A percentile compares a stretch with the other conserved stretches of the same genome.
phyloP scores from a whole-genome alignment of 2,888 invertebrate species.

The Macrostomum cliftonense region DNA sequence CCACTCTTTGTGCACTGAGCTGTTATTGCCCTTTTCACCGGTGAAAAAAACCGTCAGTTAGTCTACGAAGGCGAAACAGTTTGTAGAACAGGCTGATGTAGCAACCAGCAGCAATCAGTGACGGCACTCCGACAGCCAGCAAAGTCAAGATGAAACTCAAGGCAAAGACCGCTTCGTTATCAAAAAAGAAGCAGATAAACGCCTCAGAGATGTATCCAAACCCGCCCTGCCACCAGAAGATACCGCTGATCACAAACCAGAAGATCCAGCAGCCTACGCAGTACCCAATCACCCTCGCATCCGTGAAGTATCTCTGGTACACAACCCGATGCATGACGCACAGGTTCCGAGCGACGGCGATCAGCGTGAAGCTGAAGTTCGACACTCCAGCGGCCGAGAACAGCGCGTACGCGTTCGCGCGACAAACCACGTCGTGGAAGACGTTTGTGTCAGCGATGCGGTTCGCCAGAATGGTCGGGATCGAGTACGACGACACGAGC shows the following conservation, averaged over 20 bases:
- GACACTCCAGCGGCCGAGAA: conserved; percentile 3
- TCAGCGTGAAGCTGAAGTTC: neutral
- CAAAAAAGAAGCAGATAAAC: conserved; percentile 7
- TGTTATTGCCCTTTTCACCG: too few relatives aligned
- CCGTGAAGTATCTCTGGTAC: conserved; percentile 4
- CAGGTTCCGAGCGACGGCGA: conserved; percentile 8
- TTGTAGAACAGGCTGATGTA: neutral
- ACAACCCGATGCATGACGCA: conserved; percentile 5
- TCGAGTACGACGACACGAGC: conserved; percentile 4
- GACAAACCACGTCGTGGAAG: conserved; percentile 1
- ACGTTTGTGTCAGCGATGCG: conserved; percentile 1
- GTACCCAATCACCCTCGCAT: neutral
- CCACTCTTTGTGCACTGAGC: neutral
- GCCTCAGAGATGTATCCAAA: neutral
- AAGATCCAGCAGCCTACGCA: too few relatives aligned
- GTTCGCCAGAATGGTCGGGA: conserved; percentile 6
- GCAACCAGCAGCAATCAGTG: neutral
- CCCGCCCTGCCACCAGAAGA: too few relatives aligned
- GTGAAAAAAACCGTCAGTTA: too few relatives aligned
- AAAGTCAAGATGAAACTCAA: neutral
- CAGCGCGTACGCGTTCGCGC: conserved; percentile 6
- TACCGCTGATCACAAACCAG: too few relatives aligned
- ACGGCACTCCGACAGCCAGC: neutral
- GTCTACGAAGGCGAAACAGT: neutral
- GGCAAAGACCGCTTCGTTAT: neutral